Conservation (phyloP, 2,797 vertebrate species). For the Loris lydekkerianus region DNA sequence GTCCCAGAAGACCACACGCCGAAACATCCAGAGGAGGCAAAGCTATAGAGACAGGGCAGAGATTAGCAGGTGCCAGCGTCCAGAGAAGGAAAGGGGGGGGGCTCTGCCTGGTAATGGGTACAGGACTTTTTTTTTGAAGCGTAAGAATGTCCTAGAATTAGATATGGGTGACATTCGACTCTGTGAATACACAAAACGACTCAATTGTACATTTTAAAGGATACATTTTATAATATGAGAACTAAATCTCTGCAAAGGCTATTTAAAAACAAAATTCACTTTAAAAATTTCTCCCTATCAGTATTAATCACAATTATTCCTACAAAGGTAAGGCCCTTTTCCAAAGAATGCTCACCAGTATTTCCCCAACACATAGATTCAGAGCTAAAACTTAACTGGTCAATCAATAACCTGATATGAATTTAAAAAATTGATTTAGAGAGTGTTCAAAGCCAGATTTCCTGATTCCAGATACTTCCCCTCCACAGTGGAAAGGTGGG, state of each 20-base stretch:
- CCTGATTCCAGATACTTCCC: background rate
- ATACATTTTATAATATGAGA: slow-evolving; percentile 5
- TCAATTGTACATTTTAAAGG: background rate
- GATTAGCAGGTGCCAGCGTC: background rate
- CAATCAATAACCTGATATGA: background rate
- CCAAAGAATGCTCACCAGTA: background rate
- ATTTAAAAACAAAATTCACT: background rate
- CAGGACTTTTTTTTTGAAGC: background rate
- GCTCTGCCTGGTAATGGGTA: background rate
- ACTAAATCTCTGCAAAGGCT: background rate
- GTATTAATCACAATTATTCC: background rate
- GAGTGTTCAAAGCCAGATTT: background rate
- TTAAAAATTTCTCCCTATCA: slow-evolving; percentile 21
- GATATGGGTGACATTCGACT: background rate
- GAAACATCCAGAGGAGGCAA: background rate
- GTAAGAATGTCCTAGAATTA: slow-evolving; percentile 23
- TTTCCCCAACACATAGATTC: background rate
- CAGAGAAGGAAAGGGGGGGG: background rate
- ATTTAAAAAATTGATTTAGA: background rate
- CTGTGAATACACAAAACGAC: background rate
- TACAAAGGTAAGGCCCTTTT: background rate
- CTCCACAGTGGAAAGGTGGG: background rate
- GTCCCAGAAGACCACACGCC: background rate
- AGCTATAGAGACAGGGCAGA: background rate
- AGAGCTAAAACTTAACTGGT: background rate